Percentiles rank a stretch among this genome's conserved stretches.
These are phyloP conservation scores for Horisme vitalbata DNA, from an alignment of 2,888 invertebrate genomes.

Conservation along the genomic window DNA sequence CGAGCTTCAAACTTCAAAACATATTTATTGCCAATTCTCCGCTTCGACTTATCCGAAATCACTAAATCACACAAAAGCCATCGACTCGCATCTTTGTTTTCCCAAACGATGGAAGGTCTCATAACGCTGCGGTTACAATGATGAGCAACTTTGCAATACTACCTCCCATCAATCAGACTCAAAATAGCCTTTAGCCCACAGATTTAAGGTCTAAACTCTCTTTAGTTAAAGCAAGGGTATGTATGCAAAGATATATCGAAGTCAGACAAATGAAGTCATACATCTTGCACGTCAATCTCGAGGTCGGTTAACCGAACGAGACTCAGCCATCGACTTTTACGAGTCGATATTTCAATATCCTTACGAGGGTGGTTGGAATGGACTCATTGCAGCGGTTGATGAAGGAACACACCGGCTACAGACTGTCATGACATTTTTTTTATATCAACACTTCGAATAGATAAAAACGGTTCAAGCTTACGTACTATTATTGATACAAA, in stretches of 20 bases:
- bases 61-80: conserved; percentile 67
- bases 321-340: conserved; percentile 68
- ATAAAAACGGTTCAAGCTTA: too few species aligned
- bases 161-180: not conserved
- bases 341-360: conserved; percentile 80
- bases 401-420: too few species aligned
- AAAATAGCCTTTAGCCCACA: conserved; percentile 35
- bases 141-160: conserved; percentile 41
- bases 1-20: conserved; percentile 19
- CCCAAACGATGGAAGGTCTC: conserved; percentile 65
- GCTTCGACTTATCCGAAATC: conserved; percentile 23
- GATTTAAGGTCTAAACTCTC: conserved; percentile 16
- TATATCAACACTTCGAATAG: too few species aligned
- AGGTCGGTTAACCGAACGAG: conserved; percentile 69
- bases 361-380: conserved; percentile 62
- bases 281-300: conserved; percentile 67
- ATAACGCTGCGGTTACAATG: conserved; percentile 72
- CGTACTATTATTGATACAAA: too few species aligned
- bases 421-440: too few species aligned
- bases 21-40: conserved; percentile 24
- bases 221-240: conserved; percentile 18
- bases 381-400: conserved; percentile 22
- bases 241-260: conserved; percentile 69
- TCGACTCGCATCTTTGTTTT: conserved; percentile 75
- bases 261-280: conserved; percentile 79